These are phyloP conservation scores for Peromyscus eremicus DNA, from an alignment of 2,797 vertebrate genomes.

Conservation along the genomic window DNA sequence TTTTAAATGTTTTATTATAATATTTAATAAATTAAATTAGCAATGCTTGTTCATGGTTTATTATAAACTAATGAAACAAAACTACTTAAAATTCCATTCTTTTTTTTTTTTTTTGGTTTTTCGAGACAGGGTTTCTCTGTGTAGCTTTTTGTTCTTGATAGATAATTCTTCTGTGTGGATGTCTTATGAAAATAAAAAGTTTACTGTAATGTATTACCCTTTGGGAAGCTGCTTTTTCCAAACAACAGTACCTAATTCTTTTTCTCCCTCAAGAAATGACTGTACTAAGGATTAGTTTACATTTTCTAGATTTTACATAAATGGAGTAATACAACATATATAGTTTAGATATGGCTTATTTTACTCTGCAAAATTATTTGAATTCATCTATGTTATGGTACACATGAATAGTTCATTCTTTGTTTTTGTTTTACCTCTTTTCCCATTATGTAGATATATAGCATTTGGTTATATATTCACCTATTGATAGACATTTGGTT, in stretches of 20 bases:
- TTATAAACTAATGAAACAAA: slow-evolving; percentile 40
- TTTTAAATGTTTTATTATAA: slow-evolving; percentile 2
- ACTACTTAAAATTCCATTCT: neutral
- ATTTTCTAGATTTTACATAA: slow-evolving; percentile 24
- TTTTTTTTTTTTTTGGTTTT: no score
- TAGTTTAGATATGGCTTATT: neutral
- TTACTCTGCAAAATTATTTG: slow-evolving; percentile 18
- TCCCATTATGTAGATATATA: neutral
- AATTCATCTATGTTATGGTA: neutral
- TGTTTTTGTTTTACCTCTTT: neutral
- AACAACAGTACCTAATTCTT: neutral
- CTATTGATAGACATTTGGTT: neutral
- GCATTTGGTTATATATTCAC: neutral
- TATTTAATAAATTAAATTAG: neutral
- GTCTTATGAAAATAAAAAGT: neutral
- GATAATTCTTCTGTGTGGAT: neutral
- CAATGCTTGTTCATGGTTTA: neutral
- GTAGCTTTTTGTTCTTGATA: no score
- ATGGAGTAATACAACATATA: neutral
- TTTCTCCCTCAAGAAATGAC: neutral
- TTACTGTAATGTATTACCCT: neutral
- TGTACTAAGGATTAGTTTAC: neutral
- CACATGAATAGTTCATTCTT: neutral
- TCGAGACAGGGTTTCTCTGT: no score
- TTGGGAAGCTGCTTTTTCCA: slow-evolving; percentile 10